Percentiles rank a stretch among this genome's conserved stretches.
Conservation (phyloP, 2,797 vertebrate genomes). For the Gastrophryne carolinensis region DNA sequence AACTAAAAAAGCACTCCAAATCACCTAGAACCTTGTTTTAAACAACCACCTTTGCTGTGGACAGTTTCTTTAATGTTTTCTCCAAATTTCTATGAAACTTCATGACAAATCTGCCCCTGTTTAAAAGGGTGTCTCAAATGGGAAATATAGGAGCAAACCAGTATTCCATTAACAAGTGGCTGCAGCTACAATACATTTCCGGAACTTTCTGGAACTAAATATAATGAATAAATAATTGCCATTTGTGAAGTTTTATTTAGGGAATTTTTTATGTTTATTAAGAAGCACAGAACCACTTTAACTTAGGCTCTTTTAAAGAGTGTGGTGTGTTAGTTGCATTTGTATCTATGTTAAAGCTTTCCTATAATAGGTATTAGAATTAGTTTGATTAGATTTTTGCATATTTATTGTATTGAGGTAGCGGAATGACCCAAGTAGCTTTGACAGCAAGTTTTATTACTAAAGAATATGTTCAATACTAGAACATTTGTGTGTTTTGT, state of each 20-base stretch:
- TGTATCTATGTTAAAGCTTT: not conserved
- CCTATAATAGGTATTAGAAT: not conserved
- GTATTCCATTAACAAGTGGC: no score
- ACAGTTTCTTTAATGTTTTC: no score
- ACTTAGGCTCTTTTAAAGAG: not conserved
- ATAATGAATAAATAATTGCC: not conserved
- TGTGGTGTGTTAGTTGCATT: not conserved
- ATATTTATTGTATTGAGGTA: not conserved
- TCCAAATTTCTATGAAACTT: no score
- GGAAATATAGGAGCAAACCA: no score
- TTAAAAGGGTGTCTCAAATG: no score
- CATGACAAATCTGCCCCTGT: no score
- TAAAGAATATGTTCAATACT: not conserved
- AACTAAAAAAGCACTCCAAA: no score
- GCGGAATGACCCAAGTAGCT: not conserved
- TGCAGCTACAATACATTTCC: no score
- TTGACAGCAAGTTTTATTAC: not conserved
- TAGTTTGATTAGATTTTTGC: not conserved
- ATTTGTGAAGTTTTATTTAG: not conserved
- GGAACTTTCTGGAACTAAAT: not conserved
- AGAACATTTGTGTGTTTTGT: not conserved
- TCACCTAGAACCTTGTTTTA: no score
- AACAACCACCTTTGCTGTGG: no score
- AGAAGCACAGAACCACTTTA: slow-evolving; percentile 24
- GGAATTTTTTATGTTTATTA: not conserved